phyloP scores from a whole-genome alignment of 1,140 invertebrate species.

The Scaptomyza montana region DNA sequence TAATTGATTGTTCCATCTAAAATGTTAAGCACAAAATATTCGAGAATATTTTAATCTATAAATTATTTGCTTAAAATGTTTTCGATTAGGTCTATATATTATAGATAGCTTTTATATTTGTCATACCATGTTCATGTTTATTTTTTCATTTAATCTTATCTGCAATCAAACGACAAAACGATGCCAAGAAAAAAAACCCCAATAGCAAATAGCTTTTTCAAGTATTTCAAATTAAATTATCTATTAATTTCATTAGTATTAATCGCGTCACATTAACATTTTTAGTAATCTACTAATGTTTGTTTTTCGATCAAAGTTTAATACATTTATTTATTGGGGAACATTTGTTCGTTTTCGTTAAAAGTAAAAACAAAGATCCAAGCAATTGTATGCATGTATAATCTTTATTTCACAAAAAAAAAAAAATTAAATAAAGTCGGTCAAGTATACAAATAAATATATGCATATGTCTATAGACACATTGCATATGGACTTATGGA shows the following conservation, averaged over 20 bases:
- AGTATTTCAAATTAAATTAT: not conserved
- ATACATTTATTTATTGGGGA: too few relatives aligned
- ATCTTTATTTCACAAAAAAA: too few relatives aligned
- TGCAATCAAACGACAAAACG: not conserved
- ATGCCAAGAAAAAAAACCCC: not conserved
- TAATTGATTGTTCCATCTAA: too few relatives aligned
- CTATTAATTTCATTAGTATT: not conserved
- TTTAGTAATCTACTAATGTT: too few relatives aligned
- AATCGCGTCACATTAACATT: too few relatives aligned
- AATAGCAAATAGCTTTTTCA: not conserved
- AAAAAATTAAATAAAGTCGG: conserved; percentile 5
- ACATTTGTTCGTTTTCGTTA: not conserved
- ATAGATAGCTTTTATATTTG: too few relatives aligned
- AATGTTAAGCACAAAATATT: too few relatives aligned
- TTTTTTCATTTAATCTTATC: conserved; percentile 1
- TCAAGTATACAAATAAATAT: conserved; percentile 14
- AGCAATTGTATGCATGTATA: too few relatives aligned
- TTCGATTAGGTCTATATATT: too few relatives aligned
- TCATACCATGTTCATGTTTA: not conserved
- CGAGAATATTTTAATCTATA: too few relatives aligned
- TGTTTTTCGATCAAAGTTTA: too few relatives aligned
- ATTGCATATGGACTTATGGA: conserved; percentile 31
- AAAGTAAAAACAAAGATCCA: not conserved
- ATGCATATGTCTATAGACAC: conserved; percentile 32
- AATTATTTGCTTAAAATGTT: too few relatives aligned